Conservation (phyloP, 2,113 vertebrate species). For the Gobiocypris rarus region DNA sequence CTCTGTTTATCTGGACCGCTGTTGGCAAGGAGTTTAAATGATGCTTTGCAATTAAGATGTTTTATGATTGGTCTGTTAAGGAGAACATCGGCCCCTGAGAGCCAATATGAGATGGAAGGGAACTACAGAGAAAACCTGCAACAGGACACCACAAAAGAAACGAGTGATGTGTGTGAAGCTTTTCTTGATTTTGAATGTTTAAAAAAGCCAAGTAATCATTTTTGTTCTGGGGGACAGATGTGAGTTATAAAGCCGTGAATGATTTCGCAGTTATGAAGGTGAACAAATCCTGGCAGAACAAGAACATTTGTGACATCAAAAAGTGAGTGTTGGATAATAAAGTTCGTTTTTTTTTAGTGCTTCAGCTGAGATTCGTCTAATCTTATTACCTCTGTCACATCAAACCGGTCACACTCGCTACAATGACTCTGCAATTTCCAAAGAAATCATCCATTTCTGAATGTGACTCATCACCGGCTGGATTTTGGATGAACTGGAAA, state of each 20-base stretch:
- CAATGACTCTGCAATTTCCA: neutral
- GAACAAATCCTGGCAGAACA: neutral
- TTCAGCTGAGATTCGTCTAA: neutral
- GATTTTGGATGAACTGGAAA: conserved; percentile 36
- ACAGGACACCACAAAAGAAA: neutral
- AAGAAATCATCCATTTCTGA: neutral
- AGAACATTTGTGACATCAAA: neutral
- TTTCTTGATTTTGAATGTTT: neutral
- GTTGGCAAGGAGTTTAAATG: neutral
- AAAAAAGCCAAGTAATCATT: neutral
- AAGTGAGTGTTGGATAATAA: neutral
- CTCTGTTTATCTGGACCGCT: neutral
- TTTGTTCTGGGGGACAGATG: neutral
- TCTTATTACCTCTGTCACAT: neutral
- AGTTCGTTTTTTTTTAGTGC: neutral
- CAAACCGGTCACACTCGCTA: neutral
- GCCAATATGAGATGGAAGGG: neutral
- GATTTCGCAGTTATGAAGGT: neutral
- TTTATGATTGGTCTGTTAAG: neutral
- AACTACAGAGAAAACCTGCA: neutral
- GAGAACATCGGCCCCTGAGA: neutral
- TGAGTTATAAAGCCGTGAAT: neutral
- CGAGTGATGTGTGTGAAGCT: neutral
- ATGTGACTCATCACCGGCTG: conserved; percentile 20
- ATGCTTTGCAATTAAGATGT: neutral